Base-by-base conservation (phyloP, 2,888 invertebrate species). In the Amiota communis region DNA sequence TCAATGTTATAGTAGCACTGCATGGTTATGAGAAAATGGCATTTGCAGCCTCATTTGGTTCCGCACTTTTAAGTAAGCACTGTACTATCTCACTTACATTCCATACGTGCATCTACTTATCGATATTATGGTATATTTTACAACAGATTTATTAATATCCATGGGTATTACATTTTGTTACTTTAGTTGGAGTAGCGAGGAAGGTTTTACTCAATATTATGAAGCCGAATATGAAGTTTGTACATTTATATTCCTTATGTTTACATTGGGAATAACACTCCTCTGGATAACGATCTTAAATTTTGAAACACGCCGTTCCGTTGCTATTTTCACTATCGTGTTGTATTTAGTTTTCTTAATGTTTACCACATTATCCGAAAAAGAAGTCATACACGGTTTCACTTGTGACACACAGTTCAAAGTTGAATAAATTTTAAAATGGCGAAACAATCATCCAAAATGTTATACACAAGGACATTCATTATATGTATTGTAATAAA, bases 11-110 rank as follows among this genome's bases (percentile, higher is more conserved):
- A 11, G n/a, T 68, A 6, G 67, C 67, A 1, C 13, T 68, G 9
- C 67, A 68, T 13, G 67, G 67, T n/a, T 51, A 68, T 51, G 67
- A 51, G 15, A 23, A 4, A 17, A 68, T 68, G 67, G 67, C 51
- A 2, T 68, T 68, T 13, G 67, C 67, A 0, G 67, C 67, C 23
- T 20, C 20, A 9, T 53, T 47, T 36, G 67, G 23, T 10, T 53
- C 23, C 23, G 23, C 67, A 9, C 36, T 68, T 36, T 68, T 68
- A 11, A 23, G 67, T 68, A 53, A 23, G 23, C 23, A 1, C 9
- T 11, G 12, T 17, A 6, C 12, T 53, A 11, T 17, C 15, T n/a
- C n/a, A n/a, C 36, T 20, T 47, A 9, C n/a, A 36, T 13, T 63
- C 13, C 1, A n/a, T 47, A 1, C 15, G 8, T n/a, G 4, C 15